Evolutionary conservation across 2,113 vertebrate genomes (phyloP).

Genomic region (Isurus oxyrinchus): DNA sequence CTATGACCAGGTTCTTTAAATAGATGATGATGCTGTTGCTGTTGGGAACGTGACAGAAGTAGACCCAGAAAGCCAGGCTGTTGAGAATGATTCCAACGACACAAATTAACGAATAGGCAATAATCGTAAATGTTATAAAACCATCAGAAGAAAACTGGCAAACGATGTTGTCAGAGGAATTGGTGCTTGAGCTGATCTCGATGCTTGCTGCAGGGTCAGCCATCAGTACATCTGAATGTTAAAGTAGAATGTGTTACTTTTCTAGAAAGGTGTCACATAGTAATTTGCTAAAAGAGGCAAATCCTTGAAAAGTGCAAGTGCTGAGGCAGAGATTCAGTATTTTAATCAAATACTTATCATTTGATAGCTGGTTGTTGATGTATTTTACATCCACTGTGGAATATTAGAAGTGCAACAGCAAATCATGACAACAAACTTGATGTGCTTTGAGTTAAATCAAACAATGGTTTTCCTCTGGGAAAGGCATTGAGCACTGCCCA

Average conservation of each 20-base stretch:
- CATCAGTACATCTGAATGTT: neutral
- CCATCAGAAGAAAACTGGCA: neutral
- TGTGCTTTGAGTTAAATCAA: neutral
- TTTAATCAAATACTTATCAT: neutral
- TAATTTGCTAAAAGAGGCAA: neutral
- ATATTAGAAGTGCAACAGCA: too few relatives aligned
- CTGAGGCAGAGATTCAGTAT: neutral
- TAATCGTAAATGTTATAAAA: neutral
- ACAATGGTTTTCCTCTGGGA: neutral
- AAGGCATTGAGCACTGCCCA: neutral
- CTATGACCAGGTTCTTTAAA: slow-evolving; percentile 56
- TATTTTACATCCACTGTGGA: too few relatives aligned
- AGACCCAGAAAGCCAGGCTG: slow-evolving; percentile 52
- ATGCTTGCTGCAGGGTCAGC: neutral
- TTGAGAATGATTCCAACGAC: slow-evolving; percentile 54
- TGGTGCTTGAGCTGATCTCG: neutral
- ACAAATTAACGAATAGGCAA: slow-evolving; percentile 48
- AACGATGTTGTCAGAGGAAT: neutral
- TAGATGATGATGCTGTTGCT: slow-evolving; percentile 51
- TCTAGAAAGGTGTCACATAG: neutral
- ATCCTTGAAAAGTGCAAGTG: neutral
- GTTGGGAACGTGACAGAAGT: slow-evolving; percentile 45
- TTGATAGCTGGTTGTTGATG: neutral
- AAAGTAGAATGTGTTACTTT: neutral
- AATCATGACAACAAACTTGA: neutral